These are phyloP conservation scores for Apis florea DNA, from an alignment of 1,140 invertebrate genomes.

Conservation along the genomic window DNA sequence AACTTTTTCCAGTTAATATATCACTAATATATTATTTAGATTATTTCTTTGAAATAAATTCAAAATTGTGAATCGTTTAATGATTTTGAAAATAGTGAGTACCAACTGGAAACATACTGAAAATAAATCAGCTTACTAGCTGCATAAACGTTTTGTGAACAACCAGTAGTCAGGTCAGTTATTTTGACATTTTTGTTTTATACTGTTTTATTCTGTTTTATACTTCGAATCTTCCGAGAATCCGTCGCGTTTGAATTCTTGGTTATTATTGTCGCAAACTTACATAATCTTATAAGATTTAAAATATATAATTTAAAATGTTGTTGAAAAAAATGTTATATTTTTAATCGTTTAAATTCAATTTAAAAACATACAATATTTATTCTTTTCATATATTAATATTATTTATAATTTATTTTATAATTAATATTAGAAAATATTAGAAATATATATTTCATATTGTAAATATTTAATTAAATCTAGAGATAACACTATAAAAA, in stretches of 20 bases:
- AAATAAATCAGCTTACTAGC: conserved; percentile 21
- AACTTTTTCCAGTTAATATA: background rate
- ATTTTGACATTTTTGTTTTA: conserved; percentile 43
- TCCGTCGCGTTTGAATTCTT: background rate
- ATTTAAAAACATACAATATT: background rate
- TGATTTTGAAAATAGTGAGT: background rate
- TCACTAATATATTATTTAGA: background rate
- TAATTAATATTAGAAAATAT: too few species aligned
- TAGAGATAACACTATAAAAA: too few species aligned
- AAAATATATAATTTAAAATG: background rate
- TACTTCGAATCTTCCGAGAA: conserved; percentile 27
- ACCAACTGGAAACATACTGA: conserved; percentile 20
- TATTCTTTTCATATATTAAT: too few species aligned
- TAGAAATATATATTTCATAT: too few species aligned
- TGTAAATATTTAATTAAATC: too few species aligned
- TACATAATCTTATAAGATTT: background rate
- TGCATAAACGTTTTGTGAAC: conserved; percentile 14
- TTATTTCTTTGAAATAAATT: conserved; percentile 17
- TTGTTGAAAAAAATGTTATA: background rate
- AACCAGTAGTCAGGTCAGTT: conserved; percentile 34
- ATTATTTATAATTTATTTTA: too few species aligned
- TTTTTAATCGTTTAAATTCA: too few species aligned
- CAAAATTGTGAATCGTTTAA: conserved; percentile 5
- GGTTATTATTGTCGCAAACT: conserved; percentile 26
- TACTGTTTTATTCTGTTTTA: conserved; percentile 25